Evolutionary conservation across 2,888 invertebrate species (phyloP).

Genomic region (Nudaria mundana): DNA sequence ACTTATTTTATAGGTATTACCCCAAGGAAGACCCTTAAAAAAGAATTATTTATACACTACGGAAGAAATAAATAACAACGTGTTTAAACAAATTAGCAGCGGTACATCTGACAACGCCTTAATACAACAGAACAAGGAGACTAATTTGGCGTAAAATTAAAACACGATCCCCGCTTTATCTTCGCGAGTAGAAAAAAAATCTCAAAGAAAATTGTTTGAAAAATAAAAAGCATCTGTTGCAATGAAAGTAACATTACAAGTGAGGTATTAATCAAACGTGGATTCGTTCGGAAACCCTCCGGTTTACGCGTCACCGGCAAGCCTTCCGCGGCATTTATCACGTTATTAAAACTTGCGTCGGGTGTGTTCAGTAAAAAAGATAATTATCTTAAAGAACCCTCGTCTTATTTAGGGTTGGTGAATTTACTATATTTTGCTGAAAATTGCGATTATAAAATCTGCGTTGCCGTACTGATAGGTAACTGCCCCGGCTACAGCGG

Average conservation of each 20-base stretch:
- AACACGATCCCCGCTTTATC: constrained; percentile 54
- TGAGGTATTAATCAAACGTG: constrained; percentile 45
- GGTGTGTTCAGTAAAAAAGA: constrained; percentile 77
- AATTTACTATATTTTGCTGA: constrained; percentile 6
- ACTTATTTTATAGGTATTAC: no score
- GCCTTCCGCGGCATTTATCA: constrained; percentile 79
- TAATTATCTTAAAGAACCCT: constrained; percentile 79
- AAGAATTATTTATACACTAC: no score
- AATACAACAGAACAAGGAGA: constrained; percentile 49
- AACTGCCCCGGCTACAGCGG: no score
- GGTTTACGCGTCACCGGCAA: constrained; percentile 70
- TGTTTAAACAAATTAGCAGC: constrained; percentile 25
- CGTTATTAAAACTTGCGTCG: constrained; percentile 74
- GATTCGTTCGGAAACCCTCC: constrained; percentile 49
- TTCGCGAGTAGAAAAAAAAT: constrained; percentile 33
- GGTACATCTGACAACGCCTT: constrained; percentile 41
- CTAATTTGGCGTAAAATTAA: constrained; percentile 71
- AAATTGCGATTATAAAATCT: not conserved
- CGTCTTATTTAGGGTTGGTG: constrained; percentile 68
- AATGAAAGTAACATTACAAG: constrained; percentile 54
- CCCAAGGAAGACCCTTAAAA: no score
- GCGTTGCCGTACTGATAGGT: no score
- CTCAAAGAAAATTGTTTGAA: constrained; percentile 54
- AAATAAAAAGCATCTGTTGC: constrained; percentile 63
- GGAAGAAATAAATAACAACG: constrained; percentile 12